Base-by-base conservation (phyloP, 2,113 vertebrate genomes). In the Mionectes macconnelli region DNA sequence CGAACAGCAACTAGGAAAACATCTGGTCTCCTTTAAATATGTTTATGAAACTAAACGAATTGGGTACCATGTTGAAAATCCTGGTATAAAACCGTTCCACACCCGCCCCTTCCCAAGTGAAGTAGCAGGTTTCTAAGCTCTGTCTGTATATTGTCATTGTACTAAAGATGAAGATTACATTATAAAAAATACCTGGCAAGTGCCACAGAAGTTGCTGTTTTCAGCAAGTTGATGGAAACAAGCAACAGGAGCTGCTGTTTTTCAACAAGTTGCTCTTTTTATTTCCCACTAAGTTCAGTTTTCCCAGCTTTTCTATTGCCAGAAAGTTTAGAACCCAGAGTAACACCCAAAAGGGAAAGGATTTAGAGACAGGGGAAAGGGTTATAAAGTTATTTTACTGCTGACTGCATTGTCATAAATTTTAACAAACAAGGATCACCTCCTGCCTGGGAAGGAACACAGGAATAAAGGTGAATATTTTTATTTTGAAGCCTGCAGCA, bases 311-410 rank as follows among this genome's bases (percentile, higher is more conserved):
- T 64, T 66, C 40, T 73, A 8, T 30, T 91, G 72, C 56, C 87
- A 80, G 70, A 59, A 68, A 33, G 33, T 74, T 88, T 39, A 87
- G 47, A 90, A 56, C 5, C 24, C 57, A 37, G 5, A 90, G 70
- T 40, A 42, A 87, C 82, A 78, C 31, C 27, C 89, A 75, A 77
- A 96, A 96, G 92, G 94, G 89, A 97, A 96, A 94, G 91, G 92
- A 97, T 94, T 94, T 96, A 52, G 90, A 91, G 91, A 55, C 78
- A 87, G 89, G 75, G 68, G 68, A 70, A 96, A 82, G 73, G 67
- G 49, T 94, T 96, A 93, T 80, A 93, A 93, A 96, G 86, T 87
- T 94, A 12, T 30, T 96, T 96, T 97, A 93, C 97, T 97, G 73
- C 69, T 95, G 93, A 96, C 91, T 97, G 90, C 55, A 90, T 60